Evolutionary conservation across 1,140 invertebrate genomes (phyloP).

Genomic region (Pseudomyrmex cubaensis): DNA sequence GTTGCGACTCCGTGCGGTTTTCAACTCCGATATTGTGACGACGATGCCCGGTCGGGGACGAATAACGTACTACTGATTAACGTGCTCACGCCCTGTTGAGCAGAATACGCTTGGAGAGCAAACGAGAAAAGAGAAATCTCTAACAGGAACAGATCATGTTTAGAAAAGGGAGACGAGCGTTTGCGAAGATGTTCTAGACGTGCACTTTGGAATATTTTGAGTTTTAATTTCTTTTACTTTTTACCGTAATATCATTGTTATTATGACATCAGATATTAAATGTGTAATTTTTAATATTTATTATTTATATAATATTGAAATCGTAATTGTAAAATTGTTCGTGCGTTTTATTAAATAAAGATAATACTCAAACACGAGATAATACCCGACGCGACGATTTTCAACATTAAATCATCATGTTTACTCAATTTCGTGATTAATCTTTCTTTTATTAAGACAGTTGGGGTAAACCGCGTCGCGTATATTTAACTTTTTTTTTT

Average conservation of each 20-base stretch:
- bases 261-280: background rate
- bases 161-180: slow-evolving; percentile 13
- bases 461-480: background rate
- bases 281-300: background rate
- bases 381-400: background rate
- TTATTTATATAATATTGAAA: background rate
- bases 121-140: slow-evolving; percentile 52
- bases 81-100: slow-evolving; percentile 49
- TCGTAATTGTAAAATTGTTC: no score
- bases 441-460: slow-evolving; percentile 4
- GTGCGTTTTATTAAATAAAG: no score
- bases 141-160: slow-evolving; percentile 36
- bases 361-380: no score
- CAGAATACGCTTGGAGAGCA: slow-evolving; percentile 28
- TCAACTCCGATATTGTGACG: slow-evolving; percentile 52
- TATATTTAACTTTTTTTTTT: slow-evolving; percentile 44
- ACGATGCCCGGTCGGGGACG: slow-evolving; percentile 36
- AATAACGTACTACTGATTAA: slow-evolving; percentile 61
- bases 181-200: background rate
- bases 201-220: background rate
- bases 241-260: background rate
- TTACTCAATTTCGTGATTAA: background rate
- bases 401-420: background rate
- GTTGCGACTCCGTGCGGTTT: slow-evolving; percentile 53
- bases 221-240: background rate